Conservation (phyloP, 1,140 invertebrate genomes). For the Brachionus koreanus region DNA sequence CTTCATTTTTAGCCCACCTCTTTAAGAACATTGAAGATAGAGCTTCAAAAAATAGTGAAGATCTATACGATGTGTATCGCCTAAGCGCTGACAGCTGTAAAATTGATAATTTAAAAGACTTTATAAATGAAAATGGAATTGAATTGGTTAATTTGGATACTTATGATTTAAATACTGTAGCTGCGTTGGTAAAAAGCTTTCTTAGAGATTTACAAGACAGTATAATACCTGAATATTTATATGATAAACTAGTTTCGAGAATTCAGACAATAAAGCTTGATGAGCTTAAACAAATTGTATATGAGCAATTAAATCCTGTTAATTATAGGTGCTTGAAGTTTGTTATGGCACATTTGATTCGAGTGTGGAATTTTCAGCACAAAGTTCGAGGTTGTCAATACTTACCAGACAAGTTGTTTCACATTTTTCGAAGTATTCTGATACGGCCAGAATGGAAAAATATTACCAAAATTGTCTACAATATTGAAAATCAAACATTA, state of each 20-base stretch:
- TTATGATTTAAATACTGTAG: slow-evolving; percentile 36
- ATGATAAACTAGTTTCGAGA: not conserved
- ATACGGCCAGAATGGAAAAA: slow-evolving; percentile 8
- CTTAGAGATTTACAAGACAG: slow-evolving; percentile 11
- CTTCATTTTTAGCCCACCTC: not conserved
- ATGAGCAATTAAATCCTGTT: not conserved
- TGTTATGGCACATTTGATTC: slow-evolving; percentile 14
- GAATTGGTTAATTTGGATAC: slow-evolving; percentile 19
- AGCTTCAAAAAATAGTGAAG: slow-evolving; percentile 4
- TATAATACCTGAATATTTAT: slow-evolving; percentile 17
- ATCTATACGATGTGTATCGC: slow-evolving; percentile 40
- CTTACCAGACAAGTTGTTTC: slow-evolving; percentile 32
- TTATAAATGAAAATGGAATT: slow-evolving; percentile 16
- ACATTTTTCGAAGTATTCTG: slow-evolving; percentile 14
- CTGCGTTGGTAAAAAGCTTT: slow-evolving; percentile 30
- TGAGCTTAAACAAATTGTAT: slow-evolving; percentile 6
- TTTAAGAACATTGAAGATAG: slow-evolving; percentile 33
- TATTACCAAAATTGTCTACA: slow-evolving; percentile 15
- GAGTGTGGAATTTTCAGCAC: slow-evolving; percentile 18
- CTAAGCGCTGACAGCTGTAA: not conserved
- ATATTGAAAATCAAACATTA: slow-evolving; percentile 13
- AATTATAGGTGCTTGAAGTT: not conserved
- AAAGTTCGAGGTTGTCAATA: slow-evolving; percentile 34
- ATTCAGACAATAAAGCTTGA: not conserved
- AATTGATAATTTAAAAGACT: slow-evolving; percentile 11